Evolutionary conservation across 2,888 invertebrate species (phyloP).

Genomic region (Napeogenes inachia): DNA sequence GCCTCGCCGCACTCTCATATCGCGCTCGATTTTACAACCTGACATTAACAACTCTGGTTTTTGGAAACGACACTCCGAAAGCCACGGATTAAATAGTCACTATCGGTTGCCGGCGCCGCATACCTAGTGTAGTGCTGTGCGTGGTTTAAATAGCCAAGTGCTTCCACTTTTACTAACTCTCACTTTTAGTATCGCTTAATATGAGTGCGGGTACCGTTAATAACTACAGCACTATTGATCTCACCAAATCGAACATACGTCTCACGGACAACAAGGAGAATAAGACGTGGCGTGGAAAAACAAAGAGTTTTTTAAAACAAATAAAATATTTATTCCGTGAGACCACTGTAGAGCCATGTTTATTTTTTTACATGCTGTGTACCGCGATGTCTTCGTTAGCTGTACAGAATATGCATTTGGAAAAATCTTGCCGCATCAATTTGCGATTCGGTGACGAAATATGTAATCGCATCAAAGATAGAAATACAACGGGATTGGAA

Average conservation of each 20-base stretch:
- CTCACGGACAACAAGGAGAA: constrained; percentile 49
- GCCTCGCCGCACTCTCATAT: constrained; percentile 57
- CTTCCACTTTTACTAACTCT: constrained; percentile 57
- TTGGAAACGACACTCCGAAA: constrained; percentile 64
- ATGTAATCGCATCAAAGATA: constrained; percentile 68
- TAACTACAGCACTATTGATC: constrained; percentile 47
- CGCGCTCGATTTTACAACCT: constrained; percentile 62
- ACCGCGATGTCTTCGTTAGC: constrained; percentile 80
- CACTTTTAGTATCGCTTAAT: constrained; percentile 46
- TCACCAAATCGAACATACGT: constrained; percentile 59
- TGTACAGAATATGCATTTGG: constrained; percentile 76
- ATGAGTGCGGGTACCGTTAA: constrained; percentile 58
- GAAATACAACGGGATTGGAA: constrained; percentile 65
- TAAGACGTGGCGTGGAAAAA: constrained; percentile 54
- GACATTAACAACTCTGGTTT: constrained; percentile 67
- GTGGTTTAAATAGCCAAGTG: constrained; percentile 45
- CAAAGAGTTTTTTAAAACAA: constrained; percentile 52
- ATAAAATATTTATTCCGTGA: constrained; percentile 58
- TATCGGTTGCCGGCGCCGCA: constrained; percentile 46
- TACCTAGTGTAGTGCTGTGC: constrained; percentile 46
- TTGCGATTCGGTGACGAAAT: constrained; percentile 69
- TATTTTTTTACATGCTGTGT: constrained; percentile 81
- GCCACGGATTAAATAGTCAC: constrained; percentile 59
- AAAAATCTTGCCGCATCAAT: constrained; percentile 78
- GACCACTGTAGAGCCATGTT: constrained; percentile 81